Conservation (phyloP, 2,888 invertebrate species). For the Leucoptera coffeella region DNA sequence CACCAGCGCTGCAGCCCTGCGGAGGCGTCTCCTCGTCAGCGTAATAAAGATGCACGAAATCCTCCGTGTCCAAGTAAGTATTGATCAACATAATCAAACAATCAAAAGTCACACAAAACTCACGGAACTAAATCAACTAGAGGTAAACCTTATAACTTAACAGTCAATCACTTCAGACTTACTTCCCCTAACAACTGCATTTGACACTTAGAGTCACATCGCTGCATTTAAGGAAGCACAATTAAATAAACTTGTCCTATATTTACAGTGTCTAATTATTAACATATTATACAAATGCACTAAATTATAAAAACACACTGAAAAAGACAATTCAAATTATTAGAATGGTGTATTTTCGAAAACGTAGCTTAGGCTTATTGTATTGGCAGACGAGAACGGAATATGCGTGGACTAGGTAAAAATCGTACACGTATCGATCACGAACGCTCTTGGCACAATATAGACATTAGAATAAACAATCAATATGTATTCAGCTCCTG, state of each 20-base stretch:
- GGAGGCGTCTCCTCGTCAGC: conserved; percentile 38
- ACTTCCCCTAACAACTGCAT: too few relatives aligned
- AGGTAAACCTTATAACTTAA: conserved; percentile 14
- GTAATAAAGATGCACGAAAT: conserved; percentile 48
- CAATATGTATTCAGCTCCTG: too few relatives aligned
- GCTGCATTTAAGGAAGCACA: conserved; percentile 33
- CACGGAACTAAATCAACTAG: conserved; percentile 7
- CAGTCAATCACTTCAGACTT: too few relatives aligned
- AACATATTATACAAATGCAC: conserved; percentile 11
- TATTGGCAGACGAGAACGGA: too few relatives aligned
- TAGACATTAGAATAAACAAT: too few relatives aligned
- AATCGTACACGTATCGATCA: too few relatives aligned
- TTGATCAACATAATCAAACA: conserved; percentile 47
- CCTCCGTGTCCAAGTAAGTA: conserved; percentile 48
- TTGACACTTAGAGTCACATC: conserved; percentile 8
- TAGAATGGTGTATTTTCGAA: too few relatives aligned
- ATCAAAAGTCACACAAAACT: conserved; percentile 1
- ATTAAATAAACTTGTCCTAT: conserved; percentile 14
- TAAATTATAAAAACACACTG: too few relatives aligned
- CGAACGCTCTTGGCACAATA: too few relatives aligned
- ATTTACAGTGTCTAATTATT: conserved; percentile 35
- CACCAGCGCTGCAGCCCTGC: conserved; percentile 41
- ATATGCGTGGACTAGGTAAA: too few relatives aligned
- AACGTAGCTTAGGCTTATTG: too few relatives aligned
- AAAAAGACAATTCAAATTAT: too few relatives aligned